Evolutionary conservation across 2,113 vertebrate genomes (phyloP).

Genomic region (Cephalopterus ornatus): DNA sequence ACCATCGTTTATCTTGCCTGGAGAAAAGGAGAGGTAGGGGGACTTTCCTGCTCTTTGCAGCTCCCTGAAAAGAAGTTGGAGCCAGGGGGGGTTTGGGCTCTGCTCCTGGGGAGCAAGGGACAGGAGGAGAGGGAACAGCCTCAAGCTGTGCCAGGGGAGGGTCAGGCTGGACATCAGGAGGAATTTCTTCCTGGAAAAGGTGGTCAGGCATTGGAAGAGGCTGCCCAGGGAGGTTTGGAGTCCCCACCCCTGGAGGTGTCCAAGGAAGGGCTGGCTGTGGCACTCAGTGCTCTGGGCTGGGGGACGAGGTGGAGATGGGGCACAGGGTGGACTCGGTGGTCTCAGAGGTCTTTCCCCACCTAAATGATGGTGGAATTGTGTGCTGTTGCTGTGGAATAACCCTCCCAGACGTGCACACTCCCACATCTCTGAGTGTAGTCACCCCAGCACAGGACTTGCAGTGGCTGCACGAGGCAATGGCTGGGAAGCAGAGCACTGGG

Average conservation of each 20-base stretch:
- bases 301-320: neutral
- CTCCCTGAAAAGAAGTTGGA: neutral
- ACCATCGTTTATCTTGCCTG: neutral
- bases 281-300: neutral
- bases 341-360: neutral
- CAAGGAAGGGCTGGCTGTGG: neutral
- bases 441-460: neutral
- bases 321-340: neutral
- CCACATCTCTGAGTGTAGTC: no score
- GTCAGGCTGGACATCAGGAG: neutral
- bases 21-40: neutral
- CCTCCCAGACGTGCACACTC: neutral
- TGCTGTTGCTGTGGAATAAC: neutral
- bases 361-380: no score
- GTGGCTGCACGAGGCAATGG: neutral
- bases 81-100: neutral
- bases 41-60: neutral
- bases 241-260: neutral
- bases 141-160: neutral
- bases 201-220: neutral
- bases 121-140: neutral
- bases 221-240: neutral
- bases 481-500: neutral
- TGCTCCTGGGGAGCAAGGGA: neutral
- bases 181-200: neutral